Percentiles rank a stretch among this genome's conserved stretches.
These are phyloP conservation scores for Excalfactoria chinensis DNA, from an alignment of 2,113 vertebrate species.

Conservation along the genomic window DNA sequence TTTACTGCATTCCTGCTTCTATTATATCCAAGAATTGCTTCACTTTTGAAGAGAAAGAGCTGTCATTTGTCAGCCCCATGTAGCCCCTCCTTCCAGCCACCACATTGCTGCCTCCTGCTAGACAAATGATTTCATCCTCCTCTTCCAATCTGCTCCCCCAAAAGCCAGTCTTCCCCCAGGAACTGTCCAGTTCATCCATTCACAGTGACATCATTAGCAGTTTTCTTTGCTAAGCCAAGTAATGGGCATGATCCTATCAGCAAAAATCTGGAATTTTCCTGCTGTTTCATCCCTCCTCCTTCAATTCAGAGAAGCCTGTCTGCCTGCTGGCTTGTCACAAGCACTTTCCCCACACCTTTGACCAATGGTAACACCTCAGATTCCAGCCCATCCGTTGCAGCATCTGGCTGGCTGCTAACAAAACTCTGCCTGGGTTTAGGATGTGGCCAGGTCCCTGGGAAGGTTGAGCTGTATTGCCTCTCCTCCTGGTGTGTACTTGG, in stretches of 20 bases:
- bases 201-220: background rate
- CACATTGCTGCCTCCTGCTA: background rate
- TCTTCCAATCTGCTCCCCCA: background rate
- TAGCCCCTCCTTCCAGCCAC: background rate
- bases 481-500: conserved; percentile 56
- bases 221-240: background rate
- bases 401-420: background rate
- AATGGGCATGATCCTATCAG: background rate
- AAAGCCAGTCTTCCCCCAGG: background rate
- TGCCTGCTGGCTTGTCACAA: conserved; percentile 2
- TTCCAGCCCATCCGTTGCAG: background rate
- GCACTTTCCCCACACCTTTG: background rate
- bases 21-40: conserved; percentile 35
- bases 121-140: conserved; percentile 11
- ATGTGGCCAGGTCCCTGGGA: conserved; percentile 72
- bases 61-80: conserved; percentile 9
- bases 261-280: background rate
- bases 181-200: background rate
- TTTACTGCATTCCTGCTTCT: conserved; percentile 44
- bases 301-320: conserved; percentile 2
- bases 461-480: conserved; percentile 76
- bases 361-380: background rate
- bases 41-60: conserved; percentile 32
- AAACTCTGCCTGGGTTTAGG: conserved; percentile 54
- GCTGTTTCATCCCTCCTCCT: background rate